Evolutionary conservation across 2,888 invertebrate species (phyloP).

Genomic region (Pyrocoelia pectoralis): DNA sequence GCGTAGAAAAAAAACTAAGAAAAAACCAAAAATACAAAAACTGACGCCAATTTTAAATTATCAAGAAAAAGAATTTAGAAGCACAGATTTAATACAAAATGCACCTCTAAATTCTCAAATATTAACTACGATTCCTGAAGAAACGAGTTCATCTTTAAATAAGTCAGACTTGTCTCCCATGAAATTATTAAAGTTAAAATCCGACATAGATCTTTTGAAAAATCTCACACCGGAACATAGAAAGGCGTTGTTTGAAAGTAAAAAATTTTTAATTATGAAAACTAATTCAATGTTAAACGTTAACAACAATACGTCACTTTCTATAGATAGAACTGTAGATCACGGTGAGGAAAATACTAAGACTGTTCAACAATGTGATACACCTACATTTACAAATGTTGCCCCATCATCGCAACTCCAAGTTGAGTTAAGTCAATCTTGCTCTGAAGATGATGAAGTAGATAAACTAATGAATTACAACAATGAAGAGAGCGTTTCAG

Average conservation of each 20-base stretch:
- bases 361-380: background rate
- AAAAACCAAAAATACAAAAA: constrained; percentile 6
- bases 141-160: background rate
- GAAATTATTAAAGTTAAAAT: constrained; percentile 1
- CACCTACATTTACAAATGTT: background rate
- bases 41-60: background rate
- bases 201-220: constrained; percentile 12
- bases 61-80: constrained; percentile 17
- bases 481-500: background rate
- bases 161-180: background rate
- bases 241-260: constrained; percentile 29
- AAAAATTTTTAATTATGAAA: constrained; percentile 19
- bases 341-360: background rate
- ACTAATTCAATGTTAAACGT: background rate
- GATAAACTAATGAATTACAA: constrained; percentile 21
- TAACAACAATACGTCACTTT: too few species aligned
- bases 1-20: constrained; percentile 7
- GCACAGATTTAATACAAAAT: constrained; percentile 16
- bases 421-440: background rate
- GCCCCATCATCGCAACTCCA: background rate
- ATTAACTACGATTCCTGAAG: too few species aligned
- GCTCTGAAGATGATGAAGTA: constrained; percentile 27
- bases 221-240: constrained; percentile 30
- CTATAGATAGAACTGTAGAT: background rate
- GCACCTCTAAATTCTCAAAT: background rate